phyloP scores from a whole-genome alignment of 2,888 invertebrate species.

The Ernsta delagoae region DNA sequence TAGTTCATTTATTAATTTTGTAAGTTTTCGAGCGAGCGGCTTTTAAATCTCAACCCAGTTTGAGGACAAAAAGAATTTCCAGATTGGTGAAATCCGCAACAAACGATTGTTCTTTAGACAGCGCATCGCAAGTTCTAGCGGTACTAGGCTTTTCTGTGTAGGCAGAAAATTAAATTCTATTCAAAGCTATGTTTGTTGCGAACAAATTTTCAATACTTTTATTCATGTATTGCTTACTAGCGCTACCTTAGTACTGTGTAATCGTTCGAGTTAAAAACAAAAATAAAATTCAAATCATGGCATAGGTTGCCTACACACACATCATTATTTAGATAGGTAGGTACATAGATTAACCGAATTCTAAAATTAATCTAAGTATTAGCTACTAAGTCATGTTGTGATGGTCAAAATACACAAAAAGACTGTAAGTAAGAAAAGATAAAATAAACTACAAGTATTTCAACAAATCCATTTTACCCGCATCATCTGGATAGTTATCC shows the following conservation, averaged over 20 bases:
- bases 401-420: background rate
- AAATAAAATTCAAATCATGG: background rate
- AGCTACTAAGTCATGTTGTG: background rate
- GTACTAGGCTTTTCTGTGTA: background rate
- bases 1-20: background rate
- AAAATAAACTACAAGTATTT: background rate
- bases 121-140: no score
- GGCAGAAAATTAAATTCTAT: background rate
- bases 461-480: background rate
- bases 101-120: conserved; percentile 2
- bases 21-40: background rate
- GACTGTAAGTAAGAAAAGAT: background rate
- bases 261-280: no score
- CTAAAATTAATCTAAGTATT: background rate
- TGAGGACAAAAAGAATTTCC: conserved; percentile 11
- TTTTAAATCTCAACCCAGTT: conserved; percentile 21
- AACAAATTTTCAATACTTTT: background rate
- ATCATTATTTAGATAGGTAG: no score
- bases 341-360: background rate
- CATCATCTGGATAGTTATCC: background rate
- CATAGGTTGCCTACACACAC: no score
- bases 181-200: background rate
- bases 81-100: conserved; percentile 8
- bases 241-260: no score
- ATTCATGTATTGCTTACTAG: background rate